phyloP scores from a whole-genome alignment of 2,797 vertebrate species.

The Pteronotus mesoamericanus region DNA sequence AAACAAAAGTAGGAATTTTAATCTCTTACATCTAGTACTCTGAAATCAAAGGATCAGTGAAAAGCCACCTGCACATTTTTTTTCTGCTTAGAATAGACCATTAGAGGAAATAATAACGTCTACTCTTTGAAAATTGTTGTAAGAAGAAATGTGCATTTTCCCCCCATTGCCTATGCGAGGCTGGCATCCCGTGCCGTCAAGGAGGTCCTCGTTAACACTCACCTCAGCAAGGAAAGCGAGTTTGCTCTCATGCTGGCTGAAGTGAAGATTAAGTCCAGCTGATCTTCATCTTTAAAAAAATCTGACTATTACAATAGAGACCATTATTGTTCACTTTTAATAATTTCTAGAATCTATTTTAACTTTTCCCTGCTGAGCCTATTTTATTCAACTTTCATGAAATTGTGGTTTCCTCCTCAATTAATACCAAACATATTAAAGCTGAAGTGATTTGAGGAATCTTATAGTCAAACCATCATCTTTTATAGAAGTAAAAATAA shows the following conservation, averaged over 20 bases:
- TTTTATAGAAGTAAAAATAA: neutral
- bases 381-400: constrained; percentile 24
- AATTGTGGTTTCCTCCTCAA: neutral
- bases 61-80: neutral
- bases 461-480: neutral
- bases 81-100: neutral
- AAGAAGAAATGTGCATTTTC: neutral
- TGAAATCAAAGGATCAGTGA: constrained; percentile 23
- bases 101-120: constrained; percentile 1
- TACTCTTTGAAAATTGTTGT: neutral
- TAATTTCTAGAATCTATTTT: constrained; percentile 22
- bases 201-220: neutral
- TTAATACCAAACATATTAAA: neutral
- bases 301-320: neutral
- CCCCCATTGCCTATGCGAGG: neutral
- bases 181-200: neutral
- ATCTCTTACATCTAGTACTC: neutral
- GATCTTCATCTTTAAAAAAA: neutral
- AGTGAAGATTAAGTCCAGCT: neutral
- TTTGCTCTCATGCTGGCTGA: neutral
- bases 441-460: neutral
- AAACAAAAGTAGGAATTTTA: neutral
- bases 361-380: neutral
- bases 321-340: neutral
- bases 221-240: neutral